Evolutionary conservation across 2,888 invertebrate genomes (phyloP), one percentile per base, ranked within the genome.

Genomic region (Apodemia hepburni): DNA sequence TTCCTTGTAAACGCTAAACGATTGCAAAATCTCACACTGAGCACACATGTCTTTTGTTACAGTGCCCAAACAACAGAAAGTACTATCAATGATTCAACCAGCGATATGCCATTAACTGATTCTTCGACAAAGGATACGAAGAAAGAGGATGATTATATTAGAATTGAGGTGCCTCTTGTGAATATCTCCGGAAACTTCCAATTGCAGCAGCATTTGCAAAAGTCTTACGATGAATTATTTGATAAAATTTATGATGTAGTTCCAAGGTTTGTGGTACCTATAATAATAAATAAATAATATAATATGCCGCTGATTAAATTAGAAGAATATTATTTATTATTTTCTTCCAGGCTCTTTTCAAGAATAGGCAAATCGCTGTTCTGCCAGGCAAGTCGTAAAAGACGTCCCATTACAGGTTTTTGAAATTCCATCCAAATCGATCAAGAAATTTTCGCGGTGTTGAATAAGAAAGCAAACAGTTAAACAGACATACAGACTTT

Each of bases 81-180:
- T 18, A 29, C 11, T 29, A 33, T 42, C 7, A 8, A 59, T 38
- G 38, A 61, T 17, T 27, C 47, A 4, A 38, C 8, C 12, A 35
- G 51, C 47, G n/a, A 59, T 61, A 57, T n/a, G 42, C 22, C 38
- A 62, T 35, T 58, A 29, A 59, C 61, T 62, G 51, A 38, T 60
- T 27, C 49, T 45, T 3, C 49, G 9, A 29, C 62, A 59, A 45
- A n/a, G 15, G 49, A 51, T 35, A 61, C 47, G 59, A 60, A 60
- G 58, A 66, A 15, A 63, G 62, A 65, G 3, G 63, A 69, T 33
- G 72, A 76, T 49, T 80, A 72, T 45, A 64, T 85, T 12, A 69
- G 65, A 27, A 65, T 83, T 42, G 84, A 85, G 59, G 65, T 89
- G n/a, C 87, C 88, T 1, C 67, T 89, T 22, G 76, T 86, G 29